phyloP scores from a whole-genome alignment of 2,888 invertebrate genomes.

The Unio delphinus region DNA sequence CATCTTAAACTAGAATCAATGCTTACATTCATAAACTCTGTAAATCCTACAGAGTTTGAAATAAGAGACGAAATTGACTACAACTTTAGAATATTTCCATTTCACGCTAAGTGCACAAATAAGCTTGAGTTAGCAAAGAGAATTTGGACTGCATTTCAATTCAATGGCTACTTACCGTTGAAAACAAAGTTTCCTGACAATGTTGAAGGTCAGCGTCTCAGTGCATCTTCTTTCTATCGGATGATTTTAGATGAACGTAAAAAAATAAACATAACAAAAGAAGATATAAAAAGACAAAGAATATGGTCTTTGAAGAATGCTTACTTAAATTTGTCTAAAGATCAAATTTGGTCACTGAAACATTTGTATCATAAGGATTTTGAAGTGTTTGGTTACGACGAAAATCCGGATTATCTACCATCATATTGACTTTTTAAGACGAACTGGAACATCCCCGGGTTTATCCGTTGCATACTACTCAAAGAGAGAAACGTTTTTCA shows the following conservation, averaged over 20 bases:
- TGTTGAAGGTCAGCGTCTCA: conserved; percentile 6
- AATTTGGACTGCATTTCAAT: conserved; percentile 42
- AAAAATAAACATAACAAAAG: conserved; percentile 13
- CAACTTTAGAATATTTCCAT: conserved; percentile 13
- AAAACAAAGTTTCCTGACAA: conserved; percentile 11
- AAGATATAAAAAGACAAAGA: conserved; percentile 16
- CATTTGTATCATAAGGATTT: conserved; percentile 31
- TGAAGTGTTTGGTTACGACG: conserved; percentile 30
- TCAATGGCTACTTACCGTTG: conserved; percentile 43
- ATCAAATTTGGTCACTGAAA: conserved; percentile 14
- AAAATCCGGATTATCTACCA: conserved; percentile 7
- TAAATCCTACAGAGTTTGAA: conserved; percentile 21
- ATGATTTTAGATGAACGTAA: conserved; percentile 7
- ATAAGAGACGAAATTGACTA: conserved; percentile 29
- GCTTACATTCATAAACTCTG: conserved; percentile 5
- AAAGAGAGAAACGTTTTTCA: no score
- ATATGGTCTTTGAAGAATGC: conserved; percentile 20
- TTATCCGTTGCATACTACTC: no score
- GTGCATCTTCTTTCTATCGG: conserved; percentile 6
- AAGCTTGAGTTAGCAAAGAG: conserved; percentile 14
- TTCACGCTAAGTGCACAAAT: conserved; percentile 11
- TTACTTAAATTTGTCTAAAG: conserved; percentile 17
- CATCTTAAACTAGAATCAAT: conserved; percentile 21
- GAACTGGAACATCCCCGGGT: no score
- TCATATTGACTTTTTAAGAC: no score